Evolutionary conservation across 1,140 invertebrate genomes (phyloP).

Genomic region (Dufourea novaeangliae): DNA sequence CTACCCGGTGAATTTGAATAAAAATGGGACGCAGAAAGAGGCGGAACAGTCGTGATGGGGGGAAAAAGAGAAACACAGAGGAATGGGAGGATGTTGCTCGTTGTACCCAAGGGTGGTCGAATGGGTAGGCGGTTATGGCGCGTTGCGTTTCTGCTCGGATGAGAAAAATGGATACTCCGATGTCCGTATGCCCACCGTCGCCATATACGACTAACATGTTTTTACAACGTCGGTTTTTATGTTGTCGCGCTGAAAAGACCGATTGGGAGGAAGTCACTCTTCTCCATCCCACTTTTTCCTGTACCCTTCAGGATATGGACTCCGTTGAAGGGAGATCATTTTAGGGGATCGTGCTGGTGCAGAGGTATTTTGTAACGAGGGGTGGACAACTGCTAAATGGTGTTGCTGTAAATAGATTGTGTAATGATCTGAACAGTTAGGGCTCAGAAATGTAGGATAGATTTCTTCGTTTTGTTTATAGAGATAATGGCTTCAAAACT

Average conservation of each 20-base stretch:
- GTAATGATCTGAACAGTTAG: too few relatives aligned
- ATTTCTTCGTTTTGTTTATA: too few relatives aligned
- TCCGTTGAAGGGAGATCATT: too few relatives aligned
- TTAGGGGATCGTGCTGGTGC: too few relatives aligned
- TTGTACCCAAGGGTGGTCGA: conserved; percentile 48
- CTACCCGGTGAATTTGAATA: conserved; percentile 67
- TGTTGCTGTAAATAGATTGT: too few relatives aligned
- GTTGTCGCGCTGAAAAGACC: background rate
- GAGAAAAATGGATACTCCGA: conserved; percentile 49
- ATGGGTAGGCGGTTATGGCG: conserved; percentile 60
- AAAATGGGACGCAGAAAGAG: conserved; percentile 58
- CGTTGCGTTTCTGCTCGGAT: conserved; percentile 48
- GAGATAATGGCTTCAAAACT: background rate
- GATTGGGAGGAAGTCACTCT: background rate
- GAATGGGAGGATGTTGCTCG: background rate
- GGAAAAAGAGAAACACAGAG: background rate
- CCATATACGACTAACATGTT: conserved; percentile 9
- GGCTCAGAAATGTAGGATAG: too few relatives aligned
- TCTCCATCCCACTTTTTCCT: background rate
- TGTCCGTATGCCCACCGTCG: conserved; percentile 1
- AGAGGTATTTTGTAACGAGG: too few relatives aligned
- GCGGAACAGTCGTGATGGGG: conserved; percentile 10
- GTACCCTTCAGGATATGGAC: background rate
- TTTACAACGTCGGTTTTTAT: conserved; percentile 34
- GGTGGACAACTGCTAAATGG: too few relatives aligned